Evolutionary conservation across 1,140 invertebrate genomes (phyloP), one percentile per base, ranked within the genome.

Genomic region (Philotrypesis tridentata): DNA sequence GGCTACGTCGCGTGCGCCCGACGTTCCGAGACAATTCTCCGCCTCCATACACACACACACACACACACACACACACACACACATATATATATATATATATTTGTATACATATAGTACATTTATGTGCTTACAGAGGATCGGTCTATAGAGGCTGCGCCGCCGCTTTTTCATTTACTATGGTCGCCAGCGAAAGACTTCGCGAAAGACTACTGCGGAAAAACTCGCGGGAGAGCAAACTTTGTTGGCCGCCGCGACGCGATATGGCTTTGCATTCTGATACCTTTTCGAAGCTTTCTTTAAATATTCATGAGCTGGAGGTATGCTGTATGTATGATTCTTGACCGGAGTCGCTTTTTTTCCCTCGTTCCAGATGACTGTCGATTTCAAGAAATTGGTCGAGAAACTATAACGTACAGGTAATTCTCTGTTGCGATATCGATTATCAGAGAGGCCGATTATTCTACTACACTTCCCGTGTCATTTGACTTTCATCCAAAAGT

Each of bases 251-350:
- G 48, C 21, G 17, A 37, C 14, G 6, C 3, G 9, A 40, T 4
- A 68, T 75, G 63, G 63, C n/a, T 55, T 75, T 75, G 61, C 25
- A 33, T 75, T 76, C 63, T 37, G 71, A 76, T 81, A 40, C 61
- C 25, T 76, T 75, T 60, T 75, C 31, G 12, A 76, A 70, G 72
- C 25, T 55, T 48, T 70, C 61, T 76, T 37, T 63, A 74, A 67
- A 67, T 67, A 80, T 74, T 73, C 61, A 72, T 65, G 43, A 80
- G 48, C 21, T 17, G 75, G 25, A 40, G 27, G 33, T 43, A 77
- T 77, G 61, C 4, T 37, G 33, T 9, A 37, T 37, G 3, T 37
- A n/a, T 68, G 63, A 77, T 77, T 40, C 63, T 67, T 48, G 23
- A 23, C 61, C 37, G 5, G 27, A 17, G 2, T 6, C 11, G 17